Base-by-base conservation (phyloP, 2,113 vertebrate species). In the Cephalopterus ornatus region DNA sequence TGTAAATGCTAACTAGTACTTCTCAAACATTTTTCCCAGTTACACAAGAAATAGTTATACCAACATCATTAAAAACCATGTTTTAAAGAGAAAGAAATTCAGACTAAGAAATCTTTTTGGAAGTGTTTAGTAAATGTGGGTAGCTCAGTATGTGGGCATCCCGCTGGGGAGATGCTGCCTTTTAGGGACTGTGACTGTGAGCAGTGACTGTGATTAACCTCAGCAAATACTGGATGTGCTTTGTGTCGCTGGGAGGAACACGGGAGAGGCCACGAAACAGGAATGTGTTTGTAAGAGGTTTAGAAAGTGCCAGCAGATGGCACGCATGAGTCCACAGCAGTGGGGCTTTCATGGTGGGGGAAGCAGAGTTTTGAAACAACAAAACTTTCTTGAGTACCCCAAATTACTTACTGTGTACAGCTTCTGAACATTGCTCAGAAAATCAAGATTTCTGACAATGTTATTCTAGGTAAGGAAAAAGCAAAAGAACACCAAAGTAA, bases 301-400 rank as follows among this genome's bases (percentile, higher is more conserved):
- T 28, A 47, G 39, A 32, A 80, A 80, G 17, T 63, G 55, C 85
- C 76, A 92, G 85, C 79, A 88, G 90, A 70, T 88, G 92, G 88
- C 85, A 86, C 6, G 24, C n/a, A 27, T 4, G 63, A 88, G 88
- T 59, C 47, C 88, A n/a, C 61, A 44, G 49, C 2, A 1, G 53
- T 44, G 56, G 3, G 24, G 46, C 22, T 42, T 62, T 39, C 12
- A 1, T 2, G 3, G 2, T 0, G 1, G 6, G 2, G 5, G 12
- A 8, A 35, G 30, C 6, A 52, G 28, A 58, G 47, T 39, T 89
- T 18, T 41, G 20, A 52, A 85, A 20, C 11, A 44, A 7, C 12
- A 55, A 33, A 85, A 85, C 58, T 85, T 62, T 22, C 19, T 53
- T 33, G 35, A 83, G 50, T 66, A 6, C 14, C 30, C 50, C 22